Base-by-base conservation (phyloP, 2,888 invertebrate species). In the Blera fallax region DNA sequence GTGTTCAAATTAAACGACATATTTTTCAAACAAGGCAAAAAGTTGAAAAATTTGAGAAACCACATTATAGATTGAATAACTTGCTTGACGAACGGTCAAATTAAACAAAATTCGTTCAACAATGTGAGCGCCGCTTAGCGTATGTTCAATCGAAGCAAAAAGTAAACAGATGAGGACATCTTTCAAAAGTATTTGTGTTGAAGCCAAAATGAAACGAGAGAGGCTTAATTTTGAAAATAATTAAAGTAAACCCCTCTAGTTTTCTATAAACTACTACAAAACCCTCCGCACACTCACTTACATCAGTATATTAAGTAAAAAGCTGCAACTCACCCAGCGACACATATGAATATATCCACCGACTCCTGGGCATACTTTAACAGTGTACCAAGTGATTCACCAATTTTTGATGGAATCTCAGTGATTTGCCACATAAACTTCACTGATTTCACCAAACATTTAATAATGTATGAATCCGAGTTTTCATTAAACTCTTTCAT, bases 351-450 rank as follows among this genome's bases (percentile, higher is more conserved):
- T 84, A 89, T 89, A 89, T 92, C 91, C 88, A 93, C 90, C 50
- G 93, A 92, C 82, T 91, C 91, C 88, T 92, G 92, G 74, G 93
- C 93, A 90, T 92, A 92, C 87, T 91, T 90, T 82, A 92, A 90
- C 76, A 93, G 89, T 72, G 91, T 90, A 88, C 91, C 90, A 70
- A 93, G 88, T 70, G 92, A 91, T 87, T 91, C 90, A 89, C 92
- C 92, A 88, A 93, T 91, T 90, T 92, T 93, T 80, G 90, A 90
- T 76, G 92, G 92, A 89, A 92, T 90, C 87, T 91, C 91, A 78
- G 91, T 91, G 88, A 92, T 90, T 89, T 92, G 91, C 91, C 92
- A 91, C 91, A 91, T 91, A 89, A 90, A 91, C 88, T 90, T 90
- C 77, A 91, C 90, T 34, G 91, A 90, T 88, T 89, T 90, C 87